A percentile compares a stretch with the other conserved stretches of the same genome.
Conservation (phyloP, 2,888 invertebrate genomes). For the Hylaea fasciaria region DNA sequence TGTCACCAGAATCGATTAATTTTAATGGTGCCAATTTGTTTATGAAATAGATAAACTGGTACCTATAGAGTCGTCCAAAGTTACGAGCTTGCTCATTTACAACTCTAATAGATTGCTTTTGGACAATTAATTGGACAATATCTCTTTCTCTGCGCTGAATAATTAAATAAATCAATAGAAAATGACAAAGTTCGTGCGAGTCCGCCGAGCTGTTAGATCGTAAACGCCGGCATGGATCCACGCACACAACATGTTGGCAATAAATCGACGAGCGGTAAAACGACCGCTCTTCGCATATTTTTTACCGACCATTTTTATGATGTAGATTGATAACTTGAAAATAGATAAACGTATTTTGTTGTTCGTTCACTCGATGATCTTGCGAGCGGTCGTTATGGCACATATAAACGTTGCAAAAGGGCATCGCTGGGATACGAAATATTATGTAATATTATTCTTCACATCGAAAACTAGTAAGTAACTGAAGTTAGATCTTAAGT, state of each 20-base stretch:
- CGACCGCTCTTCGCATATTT: slow-evolving; percentile 37
- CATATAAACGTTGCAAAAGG: slow-evolving; percentile 22
- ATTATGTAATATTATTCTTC: neutral
- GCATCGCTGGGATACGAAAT: neutral
- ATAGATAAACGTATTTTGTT: slow-evolving; percentile 37
- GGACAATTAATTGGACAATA: slow-evolving; percentile 35
- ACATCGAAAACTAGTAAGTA: neutral
- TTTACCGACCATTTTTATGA: slow-evolving; percentile 38
- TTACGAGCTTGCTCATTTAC: slow-evolving; percentile 39
- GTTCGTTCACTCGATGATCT: slow-evolving; percentile 27
- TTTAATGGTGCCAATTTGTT: slow-evolving; percentile 47
- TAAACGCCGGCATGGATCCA: slow-evolving; percentile 17
- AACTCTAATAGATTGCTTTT: slow-evolving; percentile 39
- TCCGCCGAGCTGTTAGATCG: slow-evolving; percentile 29
- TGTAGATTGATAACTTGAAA: slow-evolving; percentile 40
- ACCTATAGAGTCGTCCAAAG: slow-evolving; percentile 45
- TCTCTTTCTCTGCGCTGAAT: slow-evolving; percentile 30
- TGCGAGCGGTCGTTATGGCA: slow-evolving; percentile 21
- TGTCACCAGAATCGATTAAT: slow-evolving; percentile 46
- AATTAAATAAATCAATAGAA: slow-evolving; percentile 40
- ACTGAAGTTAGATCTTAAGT: too few relatives aligned
- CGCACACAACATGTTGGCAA: slow-evolving; percentile 19
- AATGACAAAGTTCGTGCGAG: slow-evolving; percentile 30
- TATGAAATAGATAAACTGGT: slow-evolving; percentile 42
- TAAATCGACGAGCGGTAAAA: slow-evolving; percentile 36